phyloP scores from a whole-genome alignment of 2,888 invertebrate species.

The Pomacea canaliculata region DNA sequence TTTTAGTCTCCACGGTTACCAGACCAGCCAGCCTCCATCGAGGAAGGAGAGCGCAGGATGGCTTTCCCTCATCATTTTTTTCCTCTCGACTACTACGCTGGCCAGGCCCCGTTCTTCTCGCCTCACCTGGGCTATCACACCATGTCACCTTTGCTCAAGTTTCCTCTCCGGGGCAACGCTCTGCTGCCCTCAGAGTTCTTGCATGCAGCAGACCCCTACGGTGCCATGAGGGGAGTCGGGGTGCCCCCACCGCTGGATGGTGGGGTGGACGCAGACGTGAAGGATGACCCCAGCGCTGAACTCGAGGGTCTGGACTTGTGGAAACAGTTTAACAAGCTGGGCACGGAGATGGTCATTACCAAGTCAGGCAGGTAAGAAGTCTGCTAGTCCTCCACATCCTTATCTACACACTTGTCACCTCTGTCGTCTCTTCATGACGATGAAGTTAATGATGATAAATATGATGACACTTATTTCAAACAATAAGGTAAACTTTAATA shows the following conservation, averaged over 20 bases:
- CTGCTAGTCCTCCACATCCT: not conserved
- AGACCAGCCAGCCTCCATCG: too few relatives aligned
- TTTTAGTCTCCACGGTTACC: too few relatives aligned
- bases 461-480: too few relatives aligned
- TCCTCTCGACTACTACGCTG: not conserved
- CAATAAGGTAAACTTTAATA: too few relatives aligned
- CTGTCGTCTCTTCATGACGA: too few relatives aligned
- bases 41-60: too few relatives aligned
- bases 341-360: slow-evolving; percentile 36
- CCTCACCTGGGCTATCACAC: not conserved
- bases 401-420: too few relatives aligned
- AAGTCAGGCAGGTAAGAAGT: slow-evolving; percentile 32
- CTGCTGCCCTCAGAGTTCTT: not conserved
- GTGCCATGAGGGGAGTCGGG: slow-evolving; percentile 12
- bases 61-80: not conserved
- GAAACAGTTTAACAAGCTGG: slow-evolving; percentile 33
- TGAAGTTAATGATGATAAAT: too few relatives aligned
- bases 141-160: not conserved
- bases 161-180: not conserved
- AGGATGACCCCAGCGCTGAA: slow-evolving; percentile 35
- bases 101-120: not conserved
- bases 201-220: not conserved
- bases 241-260: slow-evolving; percentile 25
- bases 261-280: slow-evolving; percentile 32
- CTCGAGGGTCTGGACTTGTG: slow-evolving; percentile 31